Base-by-base conservation (phyloP, 1,140 invertebrate genomes). In the Drosophila triauraria region DNA sequence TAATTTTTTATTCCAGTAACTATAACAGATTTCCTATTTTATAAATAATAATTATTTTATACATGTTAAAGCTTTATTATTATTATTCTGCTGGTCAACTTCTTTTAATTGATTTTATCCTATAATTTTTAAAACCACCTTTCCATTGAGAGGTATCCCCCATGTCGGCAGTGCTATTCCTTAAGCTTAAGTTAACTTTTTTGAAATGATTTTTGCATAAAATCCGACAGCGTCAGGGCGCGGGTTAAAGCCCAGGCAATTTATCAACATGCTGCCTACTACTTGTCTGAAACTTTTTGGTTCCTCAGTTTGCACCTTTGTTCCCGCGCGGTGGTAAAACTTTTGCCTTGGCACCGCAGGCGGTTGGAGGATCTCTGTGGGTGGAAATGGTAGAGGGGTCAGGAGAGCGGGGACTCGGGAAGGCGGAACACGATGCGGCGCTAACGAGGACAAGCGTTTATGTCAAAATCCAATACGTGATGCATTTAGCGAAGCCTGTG, bases 361-460 rank as follows among this genome's bases (percentile, higher is more conserved):
- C 83, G 71, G 62, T 46, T 40, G 64, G 64, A 61, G 51, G 60
- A 69, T 59, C 62, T 59, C 40, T 53, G 69, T 57, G 53, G 69
- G 64, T 71, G 69, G 35, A 25, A 15, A 6, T 8, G 10, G 13
- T 1, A 12, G 35, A 35, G 23, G 17, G 23, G 17, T 4, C 15
- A 17, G 1, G 38, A 27, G 9, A 4, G 10, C 5, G 43, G 35
- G 17, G 46, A 27, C 38, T 38, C 53, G 59, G 62, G 25, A 59
- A 47, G 62, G 47, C 62, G 68, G 54, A 81, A 85, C 85, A 90
- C 82, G 85, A 90, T 78, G 78, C 80, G 84, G 85, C 85, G 85
- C 85, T 90, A 90, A 90, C 85, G 85, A 90, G 85, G 85, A 90
- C 85, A 90, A 90, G 85, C 85, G 85, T 90, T 90, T 90, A 90